phyloP scores from a whole-genome alignment of 2,797 vertebrate species.

The Columba guinea region DNA sequence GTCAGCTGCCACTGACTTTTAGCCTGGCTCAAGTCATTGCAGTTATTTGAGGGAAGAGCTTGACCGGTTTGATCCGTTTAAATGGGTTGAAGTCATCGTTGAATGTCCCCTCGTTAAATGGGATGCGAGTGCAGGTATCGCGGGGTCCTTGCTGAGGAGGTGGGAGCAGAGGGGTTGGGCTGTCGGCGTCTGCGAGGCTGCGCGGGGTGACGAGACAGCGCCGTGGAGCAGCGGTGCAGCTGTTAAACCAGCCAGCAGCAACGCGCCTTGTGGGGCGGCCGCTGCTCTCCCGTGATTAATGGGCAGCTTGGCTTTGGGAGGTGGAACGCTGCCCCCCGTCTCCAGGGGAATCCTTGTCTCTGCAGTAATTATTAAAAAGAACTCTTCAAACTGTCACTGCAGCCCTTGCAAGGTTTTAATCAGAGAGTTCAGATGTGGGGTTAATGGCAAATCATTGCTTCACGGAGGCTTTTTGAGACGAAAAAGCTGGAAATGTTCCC shows the following conservation, averaged over 20 bases:
- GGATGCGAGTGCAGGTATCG: not conserved
- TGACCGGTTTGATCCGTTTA: not conserved
- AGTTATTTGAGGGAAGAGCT: too few relatives aligned
- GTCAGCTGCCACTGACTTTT: not conserved
- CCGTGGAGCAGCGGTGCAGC: not conserved
- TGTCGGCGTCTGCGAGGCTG: not conserved
- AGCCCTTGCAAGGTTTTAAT: constrained; percentile 56
- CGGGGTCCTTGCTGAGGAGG: not conserved
- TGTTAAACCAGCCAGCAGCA: not conserved
- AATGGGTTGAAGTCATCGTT: not conserved
- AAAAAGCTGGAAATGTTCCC: constrained; percentile 36
- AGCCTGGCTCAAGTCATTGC: not conserved
- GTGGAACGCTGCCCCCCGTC: not conserved
- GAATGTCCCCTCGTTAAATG: not conserved
- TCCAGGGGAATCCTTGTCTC: constrained; percentile 42
- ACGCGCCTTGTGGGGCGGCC: not conserved
- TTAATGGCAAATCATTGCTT: constrained; percentile 70
- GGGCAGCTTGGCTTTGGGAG: constrained; percentile 31
- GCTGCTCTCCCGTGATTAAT: constrained; percentile 41
- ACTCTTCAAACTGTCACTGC: constrained; percentile 55
- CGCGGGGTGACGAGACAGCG: not conserved
- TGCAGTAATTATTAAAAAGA: constrained; percentile 61
- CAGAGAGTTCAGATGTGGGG: constrained; percentile 51
- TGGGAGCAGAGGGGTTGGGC: not conserved
- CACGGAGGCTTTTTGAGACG: constrained; percentile 2